These are phyloP conservation scores for Acrobeloides nanus DNA, from an alignment of 2,888 invertebrate genomes.

Conservation along the genomic window DNA sequence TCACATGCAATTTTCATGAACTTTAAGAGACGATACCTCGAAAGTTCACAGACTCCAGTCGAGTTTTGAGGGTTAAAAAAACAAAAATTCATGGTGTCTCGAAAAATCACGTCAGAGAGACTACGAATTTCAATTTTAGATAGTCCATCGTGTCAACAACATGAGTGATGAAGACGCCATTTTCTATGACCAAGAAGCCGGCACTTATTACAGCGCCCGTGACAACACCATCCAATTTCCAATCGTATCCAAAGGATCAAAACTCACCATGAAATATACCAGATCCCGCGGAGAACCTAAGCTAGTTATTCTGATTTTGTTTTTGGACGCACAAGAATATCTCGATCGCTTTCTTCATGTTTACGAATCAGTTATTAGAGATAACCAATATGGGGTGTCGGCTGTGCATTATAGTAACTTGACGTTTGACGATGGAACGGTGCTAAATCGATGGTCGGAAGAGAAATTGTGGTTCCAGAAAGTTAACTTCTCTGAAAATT, in stretches of 20 bases:
- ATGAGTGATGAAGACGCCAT: conserved; percentile 73
- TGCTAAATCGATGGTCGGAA: conserved; percentile 44
- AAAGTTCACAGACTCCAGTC: too few relatives aligned
- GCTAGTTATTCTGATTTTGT: conserved; percentile 47
- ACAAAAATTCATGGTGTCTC: too few relatives aligned
- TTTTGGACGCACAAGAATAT: conserved; percentile 52
- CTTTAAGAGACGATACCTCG: too few relatives aligned
- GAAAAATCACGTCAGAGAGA: too few relatives aligned
- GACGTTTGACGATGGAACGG: conserved; percentile 40
- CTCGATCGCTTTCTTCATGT: conserved; percentile 47
- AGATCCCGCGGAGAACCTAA: conserved; percentile 43
- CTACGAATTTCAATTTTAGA: too few relatives aligned
- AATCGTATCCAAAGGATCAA: conserved; percentile 65
- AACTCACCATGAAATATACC: conserved; percentile 53
- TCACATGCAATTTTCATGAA: too few relatives aligned
- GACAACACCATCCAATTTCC: conserved; percentile 83
- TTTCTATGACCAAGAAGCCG: conserved; percentile 27
- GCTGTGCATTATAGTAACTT: conserved; percentile 68
- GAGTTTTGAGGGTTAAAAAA: background rate
- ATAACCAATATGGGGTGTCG: conserved; percentile 72
- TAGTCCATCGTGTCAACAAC: conserved; percentile 75
- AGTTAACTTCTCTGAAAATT: conserved; percentile 48
- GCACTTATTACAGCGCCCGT: conserved; percentile 67
- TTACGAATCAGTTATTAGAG: conserved; percentile 38
- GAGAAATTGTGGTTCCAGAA: conserved; percentile 53